phyloP scores from a whole-genome alignment of 1,140 invertebrate genomes.

The Stegodyphus dumicola region DNA sequence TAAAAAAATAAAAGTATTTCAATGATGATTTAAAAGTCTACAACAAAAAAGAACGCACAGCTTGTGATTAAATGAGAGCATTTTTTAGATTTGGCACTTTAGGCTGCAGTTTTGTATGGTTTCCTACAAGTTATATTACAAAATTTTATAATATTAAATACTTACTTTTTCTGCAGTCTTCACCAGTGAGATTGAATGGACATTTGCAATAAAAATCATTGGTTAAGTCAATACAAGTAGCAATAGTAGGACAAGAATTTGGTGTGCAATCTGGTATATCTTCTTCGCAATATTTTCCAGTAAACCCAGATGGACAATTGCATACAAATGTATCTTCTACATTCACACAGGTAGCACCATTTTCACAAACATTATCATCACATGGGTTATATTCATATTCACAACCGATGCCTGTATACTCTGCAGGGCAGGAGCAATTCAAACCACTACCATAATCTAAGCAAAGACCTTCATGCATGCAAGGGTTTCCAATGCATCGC shows the following conservation, averaged over 20 bases:
- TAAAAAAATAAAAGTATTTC: no score
- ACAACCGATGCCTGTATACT: conserved; percentile 89
- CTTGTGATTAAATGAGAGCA: no score
- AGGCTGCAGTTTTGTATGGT: no score
- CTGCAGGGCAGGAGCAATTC: conserved; percentile 89
- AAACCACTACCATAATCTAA: conserved; percentile 94
- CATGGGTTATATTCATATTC: conserved; percentile 90
- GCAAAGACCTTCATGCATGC: conserved; percentile 93
- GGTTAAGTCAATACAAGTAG: conserved; percentile 94
- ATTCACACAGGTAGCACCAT: conserved; percentile 90
- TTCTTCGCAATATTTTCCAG: conserved; percentile 89
- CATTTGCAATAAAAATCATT: conserved; percentile 94
- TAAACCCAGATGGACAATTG: conserved; percentile 84
- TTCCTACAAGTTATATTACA: no score
- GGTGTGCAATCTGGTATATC: conserved; percentile 94
- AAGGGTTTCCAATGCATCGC: conserved; percentile 93
- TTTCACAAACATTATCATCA: conserved; percentile 84
- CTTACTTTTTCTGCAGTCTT: conserved; percentile 88
- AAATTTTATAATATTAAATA: neutral
- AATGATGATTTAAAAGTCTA: no score
- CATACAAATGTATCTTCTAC: conserved; percentile 83
- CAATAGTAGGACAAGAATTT: conserved; percentile 92
- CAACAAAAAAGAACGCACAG: no score
- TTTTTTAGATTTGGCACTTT: no score
- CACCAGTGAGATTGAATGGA: conserved; percentile 94